phyloP scores from a whole-genome alignment of 2,888 invertebrate species.

The Lasiommata megera region DNA sequence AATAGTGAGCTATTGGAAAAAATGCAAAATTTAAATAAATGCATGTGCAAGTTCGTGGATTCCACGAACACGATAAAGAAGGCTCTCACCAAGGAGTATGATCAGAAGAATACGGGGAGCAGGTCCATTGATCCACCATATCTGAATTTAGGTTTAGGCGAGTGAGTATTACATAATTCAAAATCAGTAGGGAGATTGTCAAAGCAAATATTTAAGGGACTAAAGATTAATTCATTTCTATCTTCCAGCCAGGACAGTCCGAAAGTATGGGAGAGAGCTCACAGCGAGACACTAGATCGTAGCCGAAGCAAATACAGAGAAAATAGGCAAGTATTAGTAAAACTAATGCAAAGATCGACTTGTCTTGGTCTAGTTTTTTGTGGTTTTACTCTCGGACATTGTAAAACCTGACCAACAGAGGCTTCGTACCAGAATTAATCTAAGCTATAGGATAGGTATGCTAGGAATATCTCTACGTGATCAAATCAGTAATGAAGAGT shows the following conservation, averaged over 20 bases:
- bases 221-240: too few species aligned
- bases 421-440: too few species aligned
- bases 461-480: too few species aligned
- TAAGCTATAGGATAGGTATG: too few species aligned
- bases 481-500: too few species aligned
- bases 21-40: slow-evolving; percentile 64
- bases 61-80: slow-evolving; percentile 65
- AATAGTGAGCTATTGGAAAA: slow-evolving; percentile 53
- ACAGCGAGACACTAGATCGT: slow-evolving; percentile 57
- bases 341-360: too few species aligned
- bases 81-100: slow-evolving; percentile 56
- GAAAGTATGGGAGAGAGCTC: slow-evolving; percentile 56
- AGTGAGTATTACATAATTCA: slow-evolving; percentile 52
- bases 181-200: too few species aligned
- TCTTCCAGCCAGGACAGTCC: slow-evolving; percentile 46
- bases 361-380: too few species aligned
- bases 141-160: slow-evolving; percentile 58
- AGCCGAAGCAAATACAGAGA: slow-evolving; percentile 44
- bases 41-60: slow-evolving; percentile 67
- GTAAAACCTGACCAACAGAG: too few species aligned
- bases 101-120: slow-evolving; percentile 43
- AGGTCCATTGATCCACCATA: slow-evolving; percentile 43
- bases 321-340: slow-evolving; percentile 36
- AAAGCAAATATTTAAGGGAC: too few species aligned
- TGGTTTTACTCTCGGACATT: too few species aligned